Percentiles rank a stretch among this genome's conserved stretches.
Evolutionary conservation across 2,113 vertebrate genomes (phyloP).

Genomic region (Protomyctophum bolini): DNA sequence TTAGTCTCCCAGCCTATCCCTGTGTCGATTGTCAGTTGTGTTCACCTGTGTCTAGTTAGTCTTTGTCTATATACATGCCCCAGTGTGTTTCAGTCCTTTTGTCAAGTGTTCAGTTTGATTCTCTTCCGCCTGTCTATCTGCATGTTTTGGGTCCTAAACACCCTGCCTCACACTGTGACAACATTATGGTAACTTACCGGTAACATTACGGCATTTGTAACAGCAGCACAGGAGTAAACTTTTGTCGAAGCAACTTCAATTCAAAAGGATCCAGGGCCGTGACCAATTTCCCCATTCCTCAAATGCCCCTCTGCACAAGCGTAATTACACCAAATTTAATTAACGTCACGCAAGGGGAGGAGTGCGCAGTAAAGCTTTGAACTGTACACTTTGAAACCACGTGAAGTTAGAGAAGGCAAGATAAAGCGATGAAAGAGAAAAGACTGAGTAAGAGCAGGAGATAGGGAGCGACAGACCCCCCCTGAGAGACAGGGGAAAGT

Average conservation of each 20-base stretch:
- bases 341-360: constrained; percentile 61
- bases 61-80: too few relatives aligned
- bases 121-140: too few relatives aligned
- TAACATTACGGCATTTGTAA: too few relatives aligned
- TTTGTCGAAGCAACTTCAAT: constrained; percentile 59
- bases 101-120: too few relatives aligned
- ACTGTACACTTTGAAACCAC: constrained; percentile 45
- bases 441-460: neutral
- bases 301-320: constrained; percentile 56
- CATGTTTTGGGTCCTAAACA: too few relatives aligned
- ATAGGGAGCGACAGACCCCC: neutral
- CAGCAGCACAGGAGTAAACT: constrained; percentile 29
- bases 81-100: too few relatives aligned
- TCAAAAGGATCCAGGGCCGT: constrained; percentile 53
- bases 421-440: too few relatives aligned
- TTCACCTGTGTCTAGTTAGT: too few relatives aligned
- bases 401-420: neutral
- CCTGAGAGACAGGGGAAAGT: neutral
- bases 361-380: constrained; percentile 48
- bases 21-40: too few relatives aligned
- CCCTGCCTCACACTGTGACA: too few relatives aligned
- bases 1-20: too few relatives aligned
- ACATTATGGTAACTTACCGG: too few relatives aligned
- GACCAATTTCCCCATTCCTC: constrained; percentile 62
- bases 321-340: constrained; percentile 71